These are phyloP conservation scores for Drosophila sordidapex DNA, from an alignment of 2,888 invertebrate species.

Conservation along the genomic window DNA sequence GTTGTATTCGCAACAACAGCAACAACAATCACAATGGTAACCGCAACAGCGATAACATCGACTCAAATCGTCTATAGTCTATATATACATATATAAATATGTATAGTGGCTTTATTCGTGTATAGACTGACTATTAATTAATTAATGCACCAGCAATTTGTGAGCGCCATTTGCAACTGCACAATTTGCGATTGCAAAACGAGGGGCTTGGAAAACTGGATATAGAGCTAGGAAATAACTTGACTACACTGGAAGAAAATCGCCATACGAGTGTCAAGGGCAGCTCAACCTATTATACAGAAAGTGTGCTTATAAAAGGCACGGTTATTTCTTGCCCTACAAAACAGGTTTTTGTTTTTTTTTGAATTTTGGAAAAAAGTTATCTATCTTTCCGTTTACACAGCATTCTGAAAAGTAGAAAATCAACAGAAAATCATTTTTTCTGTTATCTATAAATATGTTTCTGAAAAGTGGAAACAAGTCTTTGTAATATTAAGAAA, in stretches of 20 bases:
- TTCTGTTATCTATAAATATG: too few species aligned
- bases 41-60: conserved; percentile 21
- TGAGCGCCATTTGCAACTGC: conserved; percentile 37
- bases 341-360: neutral
- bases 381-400: neutral
- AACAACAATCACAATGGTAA: conserved; percentile 20
- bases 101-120: conserved; percentile 14
- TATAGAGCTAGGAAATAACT: conserved; percentile 12
- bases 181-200: conserved; percentile 6
- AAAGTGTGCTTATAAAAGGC: neutral
- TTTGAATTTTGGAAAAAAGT: neutral
- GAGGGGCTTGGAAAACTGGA: conserved; percentile 25
- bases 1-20: conserved; percentile 38
- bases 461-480: too few species aligned
- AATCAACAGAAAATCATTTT: too few species aligned
- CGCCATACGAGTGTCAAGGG: too few species aligned
- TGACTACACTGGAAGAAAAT: neutral
- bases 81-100: neutral
- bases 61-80: conserved; percentile 13
- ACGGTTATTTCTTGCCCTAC: neutral
- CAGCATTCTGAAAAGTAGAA: neutral
- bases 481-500: too few species aligned
- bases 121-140: conserved; percentile 62
- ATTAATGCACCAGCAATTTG: conserved; percentile 62
- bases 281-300: neutral